Base-by-base conservation (phyloP, 2,113 vertebrate species). In the Ceuthmochares aereus region DNA sequence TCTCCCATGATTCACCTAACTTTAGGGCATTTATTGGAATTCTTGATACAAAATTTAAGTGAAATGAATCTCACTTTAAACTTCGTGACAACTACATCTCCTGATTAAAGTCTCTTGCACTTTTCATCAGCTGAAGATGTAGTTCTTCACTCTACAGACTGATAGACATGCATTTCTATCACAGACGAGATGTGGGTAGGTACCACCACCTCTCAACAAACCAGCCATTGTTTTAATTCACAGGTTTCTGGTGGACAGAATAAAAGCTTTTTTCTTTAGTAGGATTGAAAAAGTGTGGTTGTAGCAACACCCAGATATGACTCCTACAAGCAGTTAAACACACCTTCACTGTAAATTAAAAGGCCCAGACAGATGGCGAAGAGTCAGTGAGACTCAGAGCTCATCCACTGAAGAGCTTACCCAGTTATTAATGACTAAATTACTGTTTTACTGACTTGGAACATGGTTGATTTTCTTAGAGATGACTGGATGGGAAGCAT, bases 1-100 rank as follows among this genome's bases (percentile, higher is more conserved):
- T 56, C 92, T 75, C 27, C 76, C 18, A 12, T 95, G 95, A 97
- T 89, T 97, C 95, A 97, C 76, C 83, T 75, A 45, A 55, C 95
- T 87, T 47, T 0, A 70, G 92, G 85, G 93, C 88, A 90, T 83
- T 89, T 93, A 72, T 67, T 93, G 92, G 93, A 90, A 90, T 73
- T n/a, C 76, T 93, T 75, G 75, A 56, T 78, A 74, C 0, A 32
- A 66, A 73, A 90, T 74, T 55, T 32, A 55, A 74, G 90, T 84
- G 79, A 91, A 95, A 86, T 51, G 10, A 85, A 89, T 95, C 60
- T 93, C 79, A n/a, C 64, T 67, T 56, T 40, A 66, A 60, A 67
- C 82, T 78, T 69, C 58, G 4, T 49, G 74, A 93, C 58, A 58
- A 42, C 78, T 76, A 19, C 36, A 34, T 4, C 82, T 66, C 32